Evolutionary conservation across 2,797 vertebrate species (phyloP).

Genomic region (Thalassophryne amazonica): DNA sequence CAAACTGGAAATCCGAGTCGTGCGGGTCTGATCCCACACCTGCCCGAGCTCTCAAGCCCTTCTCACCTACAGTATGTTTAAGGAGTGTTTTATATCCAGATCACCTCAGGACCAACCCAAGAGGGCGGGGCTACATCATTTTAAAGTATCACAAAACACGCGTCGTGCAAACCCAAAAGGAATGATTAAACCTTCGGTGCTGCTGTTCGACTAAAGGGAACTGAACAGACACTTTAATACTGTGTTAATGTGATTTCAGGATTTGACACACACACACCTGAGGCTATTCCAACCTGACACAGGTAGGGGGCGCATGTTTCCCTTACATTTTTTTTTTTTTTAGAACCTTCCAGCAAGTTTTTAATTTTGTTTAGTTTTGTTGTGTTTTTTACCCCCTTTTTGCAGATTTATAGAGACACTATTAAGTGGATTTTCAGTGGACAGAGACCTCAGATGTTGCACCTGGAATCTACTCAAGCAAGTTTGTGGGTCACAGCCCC

Average conservation of each 20-base stretch:
- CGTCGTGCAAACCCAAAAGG: no score
- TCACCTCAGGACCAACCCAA: conserved; percentile 73
- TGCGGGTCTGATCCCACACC: conserved; percentile 30
- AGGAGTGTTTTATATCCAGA: conserved; percentile 65
- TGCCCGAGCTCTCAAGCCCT: conserved; percentile 20
- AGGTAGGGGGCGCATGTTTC: conserved; percentile 78
- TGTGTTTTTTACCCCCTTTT: no score
- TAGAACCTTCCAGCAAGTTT: no score
- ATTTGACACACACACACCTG: conserved; percentile 22
- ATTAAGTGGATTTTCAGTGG: no score
- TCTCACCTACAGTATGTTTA: conserved; percentile 54
- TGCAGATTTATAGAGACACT: no score
- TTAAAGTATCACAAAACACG: conserved; percentile 8
- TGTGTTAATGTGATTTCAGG: conserved; percentile 14
- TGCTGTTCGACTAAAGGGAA: no score
- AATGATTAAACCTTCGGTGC: no score
- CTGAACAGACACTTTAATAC: neutral
- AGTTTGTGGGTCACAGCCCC: no score
- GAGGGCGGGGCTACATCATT: conserved; percentile 57
- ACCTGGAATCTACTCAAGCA: no score
- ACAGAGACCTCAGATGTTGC: no score
- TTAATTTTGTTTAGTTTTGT: no score
- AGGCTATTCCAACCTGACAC: conserved; percentile 61
- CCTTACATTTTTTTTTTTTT: conserved; percentile 50
- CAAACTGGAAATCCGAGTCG: neutral